These are phyloP conservation scores for Ptiloglossa arizonensis DNA, from an alignment of 1,140 invertebrate species.

Conservation along the genomic window DNA sequence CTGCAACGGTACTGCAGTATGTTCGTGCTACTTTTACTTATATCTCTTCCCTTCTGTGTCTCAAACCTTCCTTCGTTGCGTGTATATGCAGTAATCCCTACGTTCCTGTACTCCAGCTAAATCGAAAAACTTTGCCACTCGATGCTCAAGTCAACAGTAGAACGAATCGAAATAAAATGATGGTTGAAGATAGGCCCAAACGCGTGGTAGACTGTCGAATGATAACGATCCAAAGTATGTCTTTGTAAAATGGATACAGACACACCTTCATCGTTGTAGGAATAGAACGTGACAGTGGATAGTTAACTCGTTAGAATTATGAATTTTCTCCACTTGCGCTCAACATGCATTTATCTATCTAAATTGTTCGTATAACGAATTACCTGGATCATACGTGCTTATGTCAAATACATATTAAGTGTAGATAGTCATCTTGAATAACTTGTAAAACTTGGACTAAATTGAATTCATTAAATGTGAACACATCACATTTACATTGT, in stretches of 20 bases:
- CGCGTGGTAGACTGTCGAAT: conserved; percentile 22
- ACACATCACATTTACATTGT: too few species aligned
- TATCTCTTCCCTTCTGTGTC: conserved; percentile 44
- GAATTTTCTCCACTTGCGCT: too few species aligned
- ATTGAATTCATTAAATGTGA: too few species aligned
- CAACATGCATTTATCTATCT: too few species aligned
- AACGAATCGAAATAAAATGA: conserved; percentile 65
- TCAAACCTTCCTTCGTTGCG: conserved; percentile 2
- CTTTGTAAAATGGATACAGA: background rate
- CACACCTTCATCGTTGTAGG: background rate
- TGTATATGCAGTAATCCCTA: conserved; percentile 21
- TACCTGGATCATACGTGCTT: too few species aligned
- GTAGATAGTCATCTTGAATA: too few species aligned
- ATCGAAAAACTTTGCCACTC: conserved; percentile 75
- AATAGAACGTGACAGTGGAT: background rate
- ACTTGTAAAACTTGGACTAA: too few species aligned
- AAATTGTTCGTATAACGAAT: too few species aligned
- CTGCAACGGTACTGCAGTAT: conserved; percentile 22
- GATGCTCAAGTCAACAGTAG: conserved; percentile 47
- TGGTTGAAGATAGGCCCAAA: conserved; percentile 46
- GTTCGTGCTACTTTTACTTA: conserved; percentile 42
- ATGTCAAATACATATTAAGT: too few species aligned
- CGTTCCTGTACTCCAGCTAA: conserved; percentile 59
- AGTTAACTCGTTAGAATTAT: too few species aligned
- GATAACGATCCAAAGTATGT: conserved; percentile 18